A percentile compares a stretch with the other conserved stretches of the same genome.
Conservation (phyloP, 2,888 invertebrate genomes). For the Gonocerus acuteangulatus region DNA sequence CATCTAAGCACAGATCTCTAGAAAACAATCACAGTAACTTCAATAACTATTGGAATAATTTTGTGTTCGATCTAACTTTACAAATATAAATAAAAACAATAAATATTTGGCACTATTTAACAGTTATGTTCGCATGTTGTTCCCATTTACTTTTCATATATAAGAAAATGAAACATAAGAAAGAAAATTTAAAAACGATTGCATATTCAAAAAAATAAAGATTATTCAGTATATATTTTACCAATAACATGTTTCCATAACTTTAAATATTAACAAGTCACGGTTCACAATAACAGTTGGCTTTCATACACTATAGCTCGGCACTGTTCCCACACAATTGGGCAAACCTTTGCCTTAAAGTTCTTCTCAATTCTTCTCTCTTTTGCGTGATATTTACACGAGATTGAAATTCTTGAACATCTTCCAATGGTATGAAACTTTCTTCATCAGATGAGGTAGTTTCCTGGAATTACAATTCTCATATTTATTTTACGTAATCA, state of each 20-base stretch:
- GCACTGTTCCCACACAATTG: constrained; percentile 52
- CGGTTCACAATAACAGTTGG: not conserved
- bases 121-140: not conserved
- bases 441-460: constrained; percentile 65
- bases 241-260: not conserved
- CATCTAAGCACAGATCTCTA: not conserved
- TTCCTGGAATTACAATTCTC: constrained; percentile 56
- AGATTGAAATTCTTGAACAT: constrained; percentile 77
- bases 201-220: not conserved
- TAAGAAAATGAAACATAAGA: too few relatives aligned
- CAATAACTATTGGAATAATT: not conserved
- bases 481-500: too few relatives aligned
- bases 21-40: not conserved
- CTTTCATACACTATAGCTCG: not conserved
- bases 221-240: not conserved
- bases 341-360: constrained; percentile 72
- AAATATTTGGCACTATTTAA: not conserved
- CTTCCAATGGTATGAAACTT: constrained; percentile 79
- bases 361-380: constrained; percentile 73
- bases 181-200: too few relatives aligned
- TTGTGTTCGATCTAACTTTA: not conserved
- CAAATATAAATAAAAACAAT: not conserved
- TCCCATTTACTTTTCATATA: too few relatives aligned
- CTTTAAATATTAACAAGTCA: not conserved
- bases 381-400: constrained; percentile 69